Base-by-base conservation (phyloP, 2,797 vertebrate genomes). In the Cetoscarus ocellatus region DNA sequence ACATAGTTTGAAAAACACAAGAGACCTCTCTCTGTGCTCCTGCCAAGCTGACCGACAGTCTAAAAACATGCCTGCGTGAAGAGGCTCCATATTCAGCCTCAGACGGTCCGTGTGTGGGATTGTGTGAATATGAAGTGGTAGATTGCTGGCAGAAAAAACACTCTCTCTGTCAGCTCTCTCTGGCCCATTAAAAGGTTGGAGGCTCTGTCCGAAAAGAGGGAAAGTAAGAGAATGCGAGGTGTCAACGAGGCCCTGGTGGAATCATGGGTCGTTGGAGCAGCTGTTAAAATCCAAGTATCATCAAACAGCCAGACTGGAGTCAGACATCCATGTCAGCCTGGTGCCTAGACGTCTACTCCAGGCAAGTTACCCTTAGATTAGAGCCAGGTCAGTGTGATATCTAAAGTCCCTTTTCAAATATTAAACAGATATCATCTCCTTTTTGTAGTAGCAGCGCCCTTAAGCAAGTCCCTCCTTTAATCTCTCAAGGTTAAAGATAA, bases 121-220 rank as follows among this genome's bases (percentile, higher is more conserved):
- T 74, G 67, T 59, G 73, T 73, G 10, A 53, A 66, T 48, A 4
- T 58, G 8, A 68, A 66, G 67, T 61, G 56, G n/a, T 34, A 60
- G 40, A 56, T 10, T 73, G 39, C 15, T 50, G 60, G 51, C 8
- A 35, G 52, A 64, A 43, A 39, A 43, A 17, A 55, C 8, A 0
- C 6, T 53, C 47, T 14, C 12, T 35, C 18, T 18, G 47, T 44
- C 61, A 57, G 55, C 56, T 64, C 66, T 56, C 52, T 67, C 54
- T 39, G n/a, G 67, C 53, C 42, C n/a, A 48, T 15, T 5, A 27
- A 68, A 40, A 63, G 19, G 70, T 67, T 67, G 58, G 39, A 72
- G 18, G 45, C 27, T 38, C 11, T 0, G 48, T 17, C 45, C 36
- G 0, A 51, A 6, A 36, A 27, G 44, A 63, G 44, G 44, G 45